These are phyloP conservation scores for Plectrocnemia conspersa DNA, from an alignment of 1,140 invertebrate genomes.

Conservation along the genomic window DNA sequence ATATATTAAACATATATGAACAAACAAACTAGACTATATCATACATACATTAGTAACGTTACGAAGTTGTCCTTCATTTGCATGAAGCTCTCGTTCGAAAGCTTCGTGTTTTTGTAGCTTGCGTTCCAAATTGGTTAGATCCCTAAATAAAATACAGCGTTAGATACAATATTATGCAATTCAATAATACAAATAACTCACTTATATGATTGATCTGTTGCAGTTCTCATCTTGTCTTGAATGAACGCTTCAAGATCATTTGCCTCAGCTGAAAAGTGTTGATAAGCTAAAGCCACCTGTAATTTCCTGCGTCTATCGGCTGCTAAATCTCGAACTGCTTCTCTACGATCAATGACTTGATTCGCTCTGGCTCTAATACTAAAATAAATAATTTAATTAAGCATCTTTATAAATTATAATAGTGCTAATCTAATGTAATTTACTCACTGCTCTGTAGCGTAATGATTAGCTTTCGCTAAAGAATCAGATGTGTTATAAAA, in stretches of 20 bases:
- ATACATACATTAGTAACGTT: conserved; percentile 69
- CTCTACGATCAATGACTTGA: conserved; percentile 69
- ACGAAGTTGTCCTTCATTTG: conserved; percentile 83
- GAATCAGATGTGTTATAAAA: conserved; percentile 85
- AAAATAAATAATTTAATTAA: conserved; percentile 33
- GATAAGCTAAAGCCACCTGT: conserved; percentile 60
- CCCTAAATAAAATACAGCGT: conserved; percentile 50
- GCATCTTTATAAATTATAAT: conserved; percentile 3
- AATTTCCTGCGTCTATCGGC: conserved; percentile 67
- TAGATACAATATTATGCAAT: conserved; percentile 8
- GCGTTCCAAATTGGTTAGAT: conserved; percentile 84
- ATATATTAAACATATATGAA: conserved; percentile 5
- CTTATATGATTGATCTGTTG: conserved; percentile 85
- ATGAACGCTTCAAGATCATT: conserved; percentile 88
- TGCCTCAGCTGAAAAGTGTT: conserved; percentile 80
- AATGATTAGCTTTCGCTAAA: conserved; percentile 78
- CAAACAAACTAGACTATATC: background rate
- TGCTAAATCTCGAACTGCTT: conserved; percentile 69
- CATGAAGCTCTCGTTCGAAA: conserved; percentile 89
- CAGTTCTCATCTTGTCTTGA: conserved; percentile 84
- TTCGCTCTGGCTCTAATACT: conserved; percentile 71
- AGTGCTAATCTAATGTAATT: background rate
- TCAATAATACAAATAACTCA: conserved; percentile 22
- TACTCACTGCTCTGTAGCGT: conserved; percentile 76
- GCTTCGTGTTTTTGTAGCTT: conserved; percentile 98